These are phyloP conservation scores for Arge pagana DNA, from an alignment of 2,888 invertebrate genomes.

Conservation along the genomic window DNA sequence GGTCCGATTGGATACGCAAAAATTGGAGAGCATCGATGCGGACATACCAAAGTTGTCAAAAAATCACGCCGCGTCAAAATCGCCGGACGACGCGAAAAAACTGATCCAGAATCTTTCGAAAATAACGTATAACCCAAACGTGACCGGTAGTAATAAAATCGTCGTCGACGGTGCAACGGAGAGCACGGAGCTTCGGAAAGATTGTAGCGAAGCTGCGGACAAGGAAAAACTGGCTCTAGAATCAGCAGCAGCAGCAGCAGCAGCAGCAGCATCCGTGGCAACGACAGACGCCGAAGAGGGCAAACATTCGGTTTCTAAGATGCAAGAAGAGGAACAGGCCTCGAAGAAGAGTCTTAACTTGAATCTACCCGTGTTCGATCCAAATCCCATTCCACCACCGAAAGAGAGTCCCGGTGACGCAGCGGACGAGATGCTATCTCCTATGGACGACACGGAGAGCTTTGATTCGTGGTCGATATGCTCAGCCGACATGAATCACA, in stretches of 20 bases:
- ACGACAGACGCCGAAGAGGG: not conserved
- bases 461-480: conserved; percentile 73
- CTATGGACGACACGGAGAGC: conserved; percentile 64
- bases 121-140: conserved; percentile 41
- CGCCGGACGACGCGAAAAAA: conserved; percentile 29
- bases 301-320: not conserved
- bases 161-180: conserved; percentile 42
- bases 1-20: conserved; percentile 30
- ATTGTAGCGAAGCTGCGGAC: conserved; percentile 22
- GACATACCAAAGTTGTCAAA: conserved; percentile 12
- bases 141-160: conserved; percentile 41
- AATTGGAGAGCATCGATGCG: conserved; percentile 14
- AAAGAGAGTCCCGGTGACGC: conserved; percentile 22
- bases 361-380: conserved; percentile 11
- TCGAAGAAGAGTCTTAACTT: conserved; percentile 5
- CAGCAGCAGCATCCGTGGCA: not conserved
- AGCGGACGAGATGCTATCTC: conserved; percentile 56
- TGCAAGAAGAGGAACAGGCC: not conserved
- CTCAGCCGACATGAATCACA: conserved; percentile 59
- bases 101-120: conserved; percentile 36
- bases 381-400: conserved; percentile 18
- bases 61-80: not conserved
- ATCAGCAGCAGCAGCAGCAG: not conserved
- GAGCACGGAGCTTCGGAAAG: conserved; percentile 36
- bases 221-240: conserved; percentile 1